Conservation (phyloP, 2,888 invertebrate species). For the Drosophila robusta region DNA sequence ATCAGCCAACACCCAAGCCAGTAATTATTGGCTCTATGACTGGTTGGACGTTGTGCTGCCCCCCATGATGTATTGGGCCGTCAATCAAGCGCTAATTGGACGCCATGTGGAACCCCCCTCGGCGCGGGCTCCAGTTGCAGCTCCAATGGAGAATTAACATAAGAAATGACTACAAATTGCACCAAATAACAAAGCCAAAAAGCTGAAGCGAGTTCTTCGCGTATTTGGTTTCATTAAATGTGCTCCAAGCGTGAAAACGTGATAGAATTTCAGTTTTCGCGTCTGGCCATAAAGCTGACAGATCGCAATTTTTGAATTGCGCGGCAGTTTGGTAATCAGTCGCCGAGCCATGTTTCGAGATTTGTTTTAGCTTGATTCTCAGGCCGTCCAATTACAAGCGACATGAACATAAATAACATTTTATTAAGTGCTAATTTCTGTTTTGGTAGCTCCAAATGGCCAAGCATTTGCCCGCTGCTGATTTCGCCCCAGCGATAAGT, state of each 20-base stretch:
- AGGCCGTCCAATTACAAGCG: constrained; percentile 65
- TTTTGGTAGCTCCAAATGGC: constrained; percentile 50
- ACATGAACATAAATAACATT: constrained; percentile 70
- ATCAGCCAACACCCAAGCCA: constrained; percentile 26
- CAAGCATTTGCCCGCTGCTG: constrained; percentile 39
- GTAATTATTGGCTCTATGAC: constrained; percentile 26
- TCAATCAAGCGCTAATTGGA: constrained; percentile 68
- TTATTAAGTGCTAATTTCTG: constrained; percentile 80
- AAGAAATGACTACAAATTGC: constrained; percentile 70
- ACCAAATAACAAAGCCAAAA: constrained; percentile 75
- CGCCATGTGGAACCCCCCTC: constrained; percentile 27
- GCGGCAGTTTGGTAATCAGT: constrained; percentile 59
- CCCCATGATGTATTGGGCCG: constrained; percentile 45
- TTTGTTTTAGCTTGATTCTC: constrained; percentile 27
- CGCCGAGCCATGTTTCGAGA: constrained; percentile 35
- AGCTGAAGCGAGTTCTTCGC: constrained; percentile 35
- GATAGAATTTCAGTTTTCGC: constrained; percentile 63
- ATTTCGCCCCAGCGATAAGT: constrained; percentile 53
- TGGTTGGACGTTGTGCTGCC: constrained; percentile 7
- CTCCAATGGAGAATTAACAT: constrained; percentile 52
- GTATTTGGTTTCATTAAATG: constrained; percentile 69
- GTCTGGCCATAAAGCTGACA: constrained; percentile 57
- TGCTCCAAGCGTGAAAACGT: constrained; percentile 76
- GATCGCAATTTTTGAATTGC: constrained; percentile 61
- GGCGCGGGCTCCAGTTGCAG: constrained; percentile 6